phyloP scores from a whole-genome alignment of 2,113 vertebrate species.

The Mesocricetus auratus region DNA sequence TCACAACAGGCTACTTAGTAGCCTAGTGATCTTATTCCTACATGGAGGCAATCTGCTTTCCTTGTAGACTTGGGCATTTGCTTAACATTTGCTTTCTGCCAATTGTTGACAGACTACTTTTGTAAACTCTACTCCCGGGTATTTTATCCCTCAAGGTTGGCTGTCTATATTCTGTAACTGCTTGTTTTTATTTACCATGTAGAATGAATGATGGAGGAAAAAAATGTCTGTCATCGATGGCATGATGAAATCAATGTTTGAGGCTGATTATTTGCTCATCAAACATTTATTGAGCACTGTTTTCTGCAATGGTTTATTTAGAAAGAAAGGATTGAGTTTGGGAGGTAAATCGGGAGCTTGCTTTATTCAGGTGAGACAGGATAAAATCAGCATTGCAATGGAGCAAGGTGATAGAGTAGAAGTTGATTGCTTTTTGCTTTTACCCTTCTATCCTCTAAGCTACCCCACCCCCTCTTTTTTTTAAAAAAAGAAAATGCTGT shows the following conservation, averaged over 20 bases:
- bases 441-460: not conserved
- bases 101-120: not conserved
- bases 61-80: not conserved
- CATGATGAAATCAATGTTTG: constrained; percentile 43
- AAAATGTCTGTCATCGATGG: not conserved
- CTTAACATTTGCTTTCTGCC: not conserved
- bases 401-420: not conserved
- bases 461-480: not conserved
- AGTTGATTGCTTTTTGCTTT: not conserved
- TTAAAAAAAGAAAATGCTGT: not conserved
- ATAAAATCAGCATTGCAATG: not conserved
- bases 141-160: not conserved
- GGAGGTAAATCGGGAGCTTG: constrained; percentile 19
- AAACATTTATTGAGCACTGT: constrained; percentile 60
- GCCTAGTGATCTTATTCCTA: not conserved
- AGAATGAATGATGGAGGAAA: not conserved
- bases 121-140: not conserved
- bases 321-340: constrained; percentile 13
- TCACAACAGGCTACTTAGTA: not conserved
- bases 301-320: constrained; percentile 22
- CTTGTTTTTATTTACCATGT: not conserved
- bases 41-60: not conserved
- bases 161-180: not conserved
- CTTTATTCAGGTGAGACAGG: not conserved
- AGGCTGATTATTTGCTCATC: constrained; percentile 47